These are phyloP conservation scores for Gymnocypris eckloni DNA, from an alignment of 2,797 vertebrate genomes.

Conservation along the genomic window DNA sequence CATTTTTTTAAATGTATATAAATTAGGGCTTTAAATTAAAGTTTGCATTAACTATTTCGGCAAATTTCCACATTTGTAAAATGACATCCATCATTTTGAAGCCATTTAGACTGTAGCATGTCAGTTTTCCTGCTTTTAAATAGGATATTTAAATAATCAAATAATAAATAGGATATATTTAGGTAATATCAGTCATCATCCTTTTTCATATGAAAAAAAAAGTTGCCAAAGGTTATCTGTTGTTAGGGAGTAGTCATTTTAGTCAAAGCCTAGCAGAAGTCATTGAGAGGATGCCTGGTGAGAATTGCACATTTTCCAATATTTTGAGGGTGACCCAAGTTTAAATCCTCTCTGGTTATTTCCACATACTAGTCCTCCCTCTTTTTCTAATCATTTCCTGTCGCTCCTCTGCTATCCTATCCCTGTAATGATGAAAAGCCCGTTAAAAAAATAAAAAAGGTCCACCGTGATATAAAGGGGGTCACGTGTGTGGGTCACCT, in stretches of 20 bases:
- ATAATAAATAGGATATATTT: neutral
- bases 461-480: neutral
- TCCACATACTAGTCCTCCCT: neutral
- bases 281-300: neutral
- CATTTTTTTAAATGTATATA: no score
- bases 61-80: no score
- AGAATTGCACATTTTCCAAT: neutral
- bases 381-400: no score
- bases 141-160: neutral
- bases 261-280: neutral
- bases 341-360: neutral
- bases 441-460: neutral
- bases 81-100: no score
- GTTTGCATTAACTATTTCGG: neutral
- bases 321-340: neutral
- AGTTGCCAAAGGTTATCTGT: neutral
- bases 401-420: neutral
- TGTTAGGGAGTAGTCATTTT: neutral
- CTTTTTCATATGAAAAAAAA: neutral
- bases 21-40: neutral
- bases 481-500: slow-evolving; percentile 59
- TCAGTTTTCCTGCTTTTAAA: no score
- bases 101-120: no score
- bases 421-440: neutral
- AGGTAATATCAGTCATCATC: neutral